Evolutionary conservation across 2,888 invertebrate genomes (phyloP).

Genomic region (Acronicta aceris): DNA sequence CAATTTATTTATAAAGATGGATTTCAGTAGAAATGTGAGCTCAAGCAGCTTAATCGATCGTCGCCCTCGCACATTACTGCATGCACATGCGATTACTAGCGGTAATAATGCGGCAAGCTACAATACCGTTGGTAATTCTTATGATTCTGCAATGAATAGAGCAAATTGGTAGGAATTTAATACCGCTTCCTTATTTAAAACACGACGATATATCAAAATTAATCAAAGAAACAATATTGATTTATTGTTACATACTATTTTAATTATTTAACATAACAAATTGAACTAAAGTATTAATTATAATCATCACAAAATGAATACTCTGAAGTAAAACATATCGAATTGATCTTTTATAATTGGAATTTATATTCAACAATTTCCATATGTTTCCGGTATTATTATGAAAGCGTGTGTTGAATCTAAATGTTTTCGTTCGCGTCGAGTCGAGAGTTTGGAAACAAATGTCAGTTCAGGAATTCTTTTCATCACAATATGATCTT

Average conservation of each 20-base stretch:
- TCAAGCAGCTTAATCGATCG: conserved; percentile 13
- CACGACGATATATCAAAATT: neutral
- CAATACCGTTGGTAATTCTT: conserved; percentile 44
- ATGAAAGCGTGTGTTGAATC: conserved; percentile 9
- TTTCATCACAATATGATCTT: conserved; percentile 16
- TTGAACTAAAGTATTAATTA: conserved; percentile 7
- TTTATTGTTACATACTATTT: conserved; percentile 17
- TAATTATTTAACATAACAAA: conserved; percentile 3
- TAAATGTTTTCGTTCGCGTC: conserved; percentile 22
- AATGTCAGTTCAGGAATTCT: conserved; percentile 15
- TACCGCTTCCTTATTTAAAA: conserved; percentile 20
- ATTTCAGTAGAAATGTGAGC: neutral
- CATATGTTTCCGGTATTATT: conserved; percentile 5
- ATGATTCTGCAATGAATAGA: conserved; percentile 25
- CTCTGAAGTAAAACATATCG: conserved; percentile 18
- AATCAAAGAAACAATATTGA: conserved; percentile 5
- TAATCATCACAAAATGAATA: neutral
- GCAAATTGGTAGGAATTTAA: conserved; percentile 27
- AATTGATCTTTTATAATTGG: conserved; percentile 10
- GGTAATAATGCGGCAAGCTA: conserved; percentile 36
- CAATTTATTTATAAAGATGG: neutral
- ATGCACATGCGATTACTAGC: conserved; percentile 42
- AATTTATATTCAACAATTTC: conserved; percentile 18
- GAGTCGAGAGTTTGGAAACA: conserved; percentile 22
- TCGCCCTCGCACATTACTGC: conserved; percentile 29